Evolutionary conservation across 2,113 vertebrate species (phyloP), one percentile per base, ranked within the genome.

Genomic region (Clarias gariepinus): DNA sequence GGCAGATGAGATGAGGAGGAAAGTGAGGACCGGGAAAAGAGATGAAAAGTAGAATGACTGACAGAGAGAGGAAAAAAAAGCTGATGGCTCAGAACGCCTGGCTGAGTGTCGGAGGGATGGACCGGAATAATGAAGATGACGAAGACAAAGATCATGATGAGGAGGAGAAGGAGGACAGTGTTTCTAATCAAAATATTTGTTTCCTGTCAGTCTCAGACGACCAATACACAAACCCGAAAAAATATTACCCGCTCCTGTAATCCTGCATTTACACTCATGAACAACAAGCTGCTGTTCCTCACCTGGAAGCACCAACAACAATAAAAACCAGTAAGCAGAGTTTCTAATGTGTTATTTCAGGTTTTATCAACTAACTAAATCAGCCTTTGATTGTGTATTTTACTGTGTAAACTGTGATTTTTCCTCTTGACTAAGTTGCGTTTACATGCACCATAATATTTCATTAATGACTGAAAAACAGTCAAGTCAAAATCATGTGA

Each of bases 91-190:
- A 55, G n/a, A 66, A 78, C 64, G 66, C 61, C 61, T 52, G 84
- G 55, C 73, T 66, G 60, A 68, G 74, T 36, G 33, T 30, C 28
- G 3, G 83, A 79, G 61, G 84, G 79, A 79, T 68, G 61, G 28
- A 66, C 41, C 61, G 36, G 84, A 85, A 85, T 85, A 64, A 85
- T 73, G 53, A 71, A 76, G 53, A 76, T 61, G 83, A 61, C 23
- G 30, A 80, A 12, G 30, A 61, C 36, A 15, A 81, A 21, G 19
- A 41, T 13, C 25, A 76, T 28, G 57, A 73, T 76, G 71, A 63
- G 63, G n/a, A 64, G 47, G 57, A 60, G 10, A 15, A 69, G 53
- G 15, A 55, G 25, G 47, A 3, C n/a, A 30, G 4, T 12, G 10
- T 79, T 85, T 28, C 6, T 78, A 78, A 85, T 76, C 57, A 64